phyloP scores from a whole-genome alignment of 2,888 invertebrate genomes.

The Drepanosiphum platanoidis region DNA sequence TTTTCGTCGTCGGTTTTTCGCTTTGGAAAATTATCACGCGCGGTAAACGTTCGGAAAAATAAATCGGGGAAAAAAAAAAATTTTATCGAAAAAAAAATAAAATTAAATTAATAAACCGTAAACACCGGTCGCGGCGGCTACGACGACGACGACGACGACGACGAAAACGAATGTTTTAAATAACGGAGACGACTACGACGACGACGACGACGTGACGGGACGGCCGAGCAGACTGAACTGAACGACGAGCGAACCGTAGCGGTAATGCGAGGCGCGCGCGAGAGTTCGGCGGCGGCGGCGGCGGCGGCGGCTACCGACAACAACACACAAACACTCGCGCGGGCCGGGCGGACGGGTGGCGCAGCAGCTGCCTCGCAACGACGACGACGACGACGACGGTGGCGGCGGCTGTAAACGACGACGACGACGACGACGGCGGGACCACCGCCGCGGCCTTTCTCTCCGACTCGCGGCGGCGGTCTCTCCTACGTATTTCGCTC shows the following conservation, averaged over 20 bases:
- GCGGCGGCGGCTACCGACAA: constrained; percentile 35
- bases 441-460: constrained; percentile 5
- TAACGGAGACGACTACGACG: not conserved
- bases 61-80: too few species aligned
- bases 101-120: too few species aligned
- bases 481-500: too few species aligned
- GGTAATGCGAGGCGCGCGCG: constrained; percentile 42
- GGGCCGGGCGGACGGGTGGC: not conserved
- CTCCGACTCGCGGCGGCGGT: constrained; percentile 14
- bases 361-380: constrained; percentile 39
- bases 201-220: not conserved
- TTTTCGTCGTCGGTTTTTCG: too few species aligned
- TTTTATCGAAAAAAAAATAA: too few species aligned
- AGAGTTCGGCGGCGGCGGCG: constrained; percentile 1
- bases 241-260: constrained; percentile 8
- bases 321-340: not conserved
- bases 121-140: too few species aligned
- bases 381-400: not conserved
- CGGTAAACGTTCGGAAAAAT: too few species aligned
- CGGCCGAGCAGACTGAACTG: constrained; percentile 35
- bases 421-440: not conserved
- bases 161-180: too few species aligned
- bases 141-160: too few species aligned
- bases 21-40: too few species aligned
- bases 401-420: not conserved